Conservation (phyloP, 1,140 invertebrate genomes). For the Fopius arisanus region DNA sequence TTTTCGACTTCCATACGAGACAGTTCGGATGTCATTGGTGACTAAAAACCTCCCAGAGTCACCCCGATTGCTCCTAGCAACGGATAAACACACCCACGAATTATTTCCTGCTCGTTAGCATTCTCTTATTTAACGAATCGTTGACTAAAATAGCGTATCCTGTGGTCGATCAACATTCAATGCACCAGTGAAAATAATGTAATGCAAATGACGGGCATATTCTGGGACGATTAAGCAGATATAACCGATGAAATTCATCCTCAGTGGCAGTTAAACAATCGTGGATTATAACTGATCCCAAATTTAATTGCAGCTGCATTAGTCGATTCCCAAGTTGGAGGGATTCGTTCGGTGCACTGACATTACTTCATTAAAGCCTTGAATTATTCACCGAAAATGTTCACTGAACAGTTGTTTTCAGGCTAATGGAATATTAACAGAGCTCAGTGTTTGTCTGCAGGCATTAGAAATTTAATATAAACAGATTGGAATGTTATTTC, state of each 20-base stretch:
- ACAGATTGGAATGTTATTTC: conserved; percentile 15
- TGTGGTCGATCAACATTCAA: background rate
- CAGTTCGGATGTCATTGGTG: background rate
- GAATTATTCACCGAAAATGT: background rate
- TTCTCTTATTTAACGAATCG: conserved; percentile 2
- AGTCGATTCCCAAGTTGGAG: background rate
- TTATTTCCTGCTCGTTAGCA: background rate
- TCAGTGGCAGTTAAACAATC: background rate
- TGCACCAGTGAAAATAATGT: background rate
- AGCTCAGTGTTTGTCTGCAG: background rate
- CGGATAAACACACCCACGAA: background rate
- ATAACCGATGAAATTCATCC: background rate
- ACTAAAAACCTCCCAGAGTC: background rate
- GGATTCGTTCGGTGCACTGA: background rate
- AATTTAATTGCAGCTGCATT: conserved; percentile 1
- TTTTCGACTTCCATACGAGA: background rate
- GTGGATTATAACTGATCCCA: background rate
- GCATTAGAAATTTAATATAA: background rate
- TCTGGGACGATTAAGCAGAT: background rate
- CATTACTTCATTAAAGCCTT: conserved; percentile 1
- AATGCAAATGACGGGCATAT: background rate
- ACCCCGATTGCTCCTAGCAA: background rate
- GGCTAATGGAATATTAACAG: conserved; percentile 36
- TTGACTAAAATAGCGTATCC: conserved; percentile 2
- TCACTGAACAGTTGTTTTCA: conserved; percentile 22